phyloP scores from a whole-genome alignment of 1,140 invertebrate genomes.

The Eubasilissa regina region DNA sequence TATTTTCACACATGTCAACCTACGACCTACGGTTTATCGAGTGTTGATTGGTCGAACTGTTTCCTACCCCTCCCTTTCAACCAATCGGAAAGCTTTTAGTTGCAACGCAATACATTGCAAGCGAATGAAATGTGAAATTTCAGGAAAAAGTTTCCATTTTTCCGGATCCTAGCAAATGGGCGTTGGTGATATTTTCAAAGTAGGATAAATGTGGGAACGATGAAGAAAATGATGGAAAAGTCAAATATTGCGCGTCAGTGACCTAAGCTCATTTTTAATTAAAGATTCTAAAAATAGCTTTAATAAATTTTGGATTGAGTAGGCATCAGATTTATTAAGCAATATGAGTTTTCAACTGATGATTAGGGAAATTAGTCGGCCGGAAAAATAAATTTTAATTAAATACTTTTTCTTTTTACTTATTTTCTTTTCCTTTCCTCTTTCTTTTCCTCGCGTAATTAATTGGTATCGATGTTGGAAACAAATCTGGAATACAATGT shows the following conservation, averaged over 20 bases:
- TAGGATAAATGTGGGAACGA: neutral
- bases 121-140: constrained; percentile 11
- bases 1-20: constrained; percentile 31
- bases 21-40: neutral
- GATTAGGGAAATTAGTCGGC: too few species aligned
- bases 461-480: too few species aligned
- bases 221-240: constrained; percentile 26
- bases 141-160: constrained; percentile 13
- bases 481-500: too few species aligned
- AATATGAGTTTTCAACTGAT: too few species aligned
- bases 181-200: constrained; percentile 28
- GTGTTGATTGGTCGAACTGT: constrained; percentile 22
- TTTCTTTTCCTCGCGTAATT: too few species aligned
- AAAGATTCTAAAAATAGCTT: neutral
- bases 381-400: too few species aligned
- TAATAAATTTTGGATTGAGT: neutral
- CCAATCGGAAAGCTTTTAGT: constrained; percentile 18
- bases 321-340: too few species aligned
- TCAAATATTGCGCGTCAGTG: neutral
- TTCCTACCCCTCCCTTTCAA: constrained; percentile 19
- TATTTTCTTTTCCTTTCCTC: too few species aligned
- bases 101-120: neutral
- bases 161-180: constrained; percentile 20
- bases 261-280: neutral
- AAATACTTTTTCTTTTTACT: too few species aligned